A percentile compares a stretch with the other conserved stretches of the same genome.
These are phyloP conservation scores for Anser cygnoides DNA, from an alignment of 2,113 vertebrate species.

Conservation along the genomic window DNA sequence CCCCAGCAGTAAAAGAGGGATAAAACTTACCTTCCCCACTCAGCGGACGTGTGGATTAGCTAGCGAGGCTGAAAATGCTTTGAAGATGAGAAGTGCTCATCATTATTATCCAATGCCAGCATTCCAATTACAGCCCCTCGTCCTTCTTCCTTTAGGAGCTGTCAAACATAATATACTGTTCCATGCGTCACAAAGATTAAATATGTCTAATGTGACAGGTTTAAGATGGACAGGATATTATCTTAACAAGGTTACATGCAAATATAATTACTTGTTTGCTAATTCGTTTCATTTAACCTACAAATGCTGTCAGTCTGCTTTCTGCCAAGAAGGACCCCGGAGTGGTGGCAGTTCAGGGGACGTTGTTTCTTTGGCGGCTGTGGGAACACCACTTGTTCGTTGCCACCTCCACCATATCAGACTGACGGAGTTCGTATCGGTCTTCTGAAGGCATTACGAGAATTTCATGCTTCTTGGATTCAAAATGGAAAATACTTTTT, in stretches of 20 bases:
- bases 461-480: not conserved
- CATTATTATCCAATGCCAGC: slow-evolving; percentile 32
- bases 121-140: slow-evolving; percentile 47
- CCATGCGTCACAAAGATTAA: slow-evolving; percentile 56
- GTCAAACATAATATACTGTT: slow-evolving; percentile 45
- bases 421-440: not conserved
- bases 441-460: not conserved
- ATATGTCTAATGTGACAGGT: slow-evolving; percentile 43
- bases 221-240: slow-evolving; percentile 62
- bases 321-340: not conserved
- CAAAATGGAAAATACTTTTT: not conserved
- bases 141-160: slow-evolving; percentile 46
- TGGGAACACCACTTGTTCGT: not conserved
- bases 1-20: not conserved
- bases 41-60: not conserved
- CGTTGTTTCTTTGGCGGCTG: not conserved
- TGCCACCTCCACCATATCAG: not conserved
- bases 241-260: slow-evolving; percentile 56
- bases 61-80: slow-evolving; percentile 19
- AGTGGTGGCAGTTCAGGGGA: not conserved
- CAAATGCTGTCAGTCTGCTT: slow-evolving; percentile 10
- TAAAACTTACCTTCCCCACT: slow-evolving; percentile 1
- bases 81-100: slow-evolving; percentile 52
- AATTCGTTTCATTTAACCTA: slow-evolving; percentile 50
- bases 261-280: slow-evolving; percentile 63